Percentiles rank a stretch among this genome's conserved stretches.
Conservation (phyloP, 2,888 invertebrate species). For the Stegophylla sp. region DNA sequence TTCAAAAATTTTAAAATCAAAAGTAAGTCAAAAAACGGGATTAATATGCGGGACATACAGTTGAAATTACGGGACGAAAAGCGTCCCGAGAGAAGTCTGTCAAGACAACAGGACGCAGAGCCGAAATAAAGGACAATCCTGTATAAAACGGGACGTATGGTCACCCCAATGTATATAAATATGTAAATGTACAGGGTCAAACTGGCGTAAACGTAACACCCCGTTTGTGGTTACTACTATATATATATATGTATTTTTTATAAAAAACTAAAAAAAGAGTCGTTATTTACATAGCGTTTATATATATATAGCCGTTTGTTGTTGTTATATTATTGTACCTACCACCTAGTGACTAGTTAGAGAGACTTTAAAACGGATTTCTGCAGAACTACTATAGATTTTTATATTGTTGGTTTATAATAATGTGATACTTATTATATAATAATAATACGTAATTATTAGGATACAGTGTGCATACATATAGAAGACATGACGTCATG, state of each 20-base stretch:
- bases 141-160: too few species aligned
- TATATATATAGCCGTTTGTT: slow-evolving; percentile 55
- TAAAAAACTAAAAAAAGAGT: background rate
- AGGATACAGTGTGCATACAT: slow-evolving; percentile 44
- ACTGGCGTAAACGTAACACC: background rate
- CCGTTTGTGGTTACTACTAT: background rate
- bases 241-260: background rate
- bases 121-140: too few species aligned
- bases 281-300: slow-evolving; percentile 34
- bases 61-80: too few species aligned
- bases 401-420: slow-evolving; percentile 39
- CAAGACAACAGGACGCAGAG: too few species aligned
- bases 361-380: slow-evolving; percentile 51
- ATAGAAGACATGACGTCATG: slow-evolving; percentile 52
- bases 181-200: background rate
- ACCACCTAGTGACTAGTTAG: slow-evolving; percentile 52
- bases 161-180: background rate
- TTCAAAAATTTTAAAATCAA: too few species aligned
- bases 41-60: too few species aligned
- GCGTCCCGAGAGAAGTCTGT: too few species aligned
- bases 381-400: slow-evolving; percentile 38
- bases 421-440: too few species aligned
- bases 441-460: slow-evolving; percentile 35
- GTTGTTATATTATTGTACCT: slow-evolving; percentile 28
- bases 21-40: too few species aligned